These are phyloP conservation scores for Lytechinus variegatus DNA, from an alignment of 35 echinoderm and acorn worm genomes.

Conservation along the genomic window DNA sequence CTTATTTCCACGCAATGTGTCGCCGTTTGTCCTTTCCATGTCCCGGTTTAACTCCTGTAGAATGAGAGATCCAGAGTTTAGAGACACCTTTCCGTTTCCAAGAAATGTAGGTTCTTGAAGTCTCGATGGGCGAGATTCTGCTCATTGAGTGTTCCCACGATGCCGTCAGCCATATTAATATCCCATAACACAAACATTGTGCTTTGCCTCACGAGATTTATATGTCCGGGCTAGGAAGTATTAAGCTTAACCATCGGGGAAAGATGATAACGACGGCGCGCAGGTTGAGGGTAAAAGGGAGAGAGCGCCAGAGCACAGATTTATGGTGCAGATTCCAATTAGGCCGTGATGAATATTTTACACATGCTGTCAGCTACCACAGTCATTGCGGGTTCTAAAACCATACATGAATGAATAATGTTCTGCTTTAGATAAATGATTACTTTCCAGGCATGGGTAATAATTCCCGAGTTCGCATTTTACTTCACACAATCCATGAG, in stretches of 20 bases:
- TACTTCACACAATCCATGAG: neutral
- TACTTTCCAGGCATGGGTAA: neutral
- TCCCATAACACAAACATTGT: neutral
- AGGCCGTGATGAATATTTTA: neutral
- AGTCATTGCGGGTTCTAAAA: neutral
- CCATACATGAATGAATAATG: neutral
- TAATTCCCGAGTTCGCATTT: neutral
- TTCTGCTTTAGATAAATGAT: neutral
- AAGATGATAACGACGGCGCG: neutral
- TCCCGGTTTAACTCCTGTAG: neutral
- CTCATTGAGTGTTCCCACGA: neutral
- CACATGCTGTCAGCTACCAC: neutral
- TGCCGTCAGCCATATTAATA: neutral
- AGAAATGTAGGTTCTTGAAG: neutral
- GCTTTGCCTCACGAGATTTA: neutral
- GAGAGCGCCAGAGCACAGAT: neutral
- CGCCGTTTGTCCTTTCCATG: conserved; percentile 27
- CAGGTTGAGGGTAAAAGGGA: neutral
- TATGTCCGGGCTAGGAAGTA: neutral
- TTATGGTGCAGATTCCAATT: neutral
- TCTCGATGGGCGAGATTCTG: neutral
- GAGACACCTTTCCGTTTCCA: neutral
- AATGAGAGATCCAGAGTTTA: neutral
- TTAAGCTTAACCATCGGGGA: neutral
- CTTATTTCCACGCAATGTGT: neutral